Evolutionary conservation across 1,140 invertebrate species (phyloP).

Genomic region (Leptoteleia sp.): DNA sequence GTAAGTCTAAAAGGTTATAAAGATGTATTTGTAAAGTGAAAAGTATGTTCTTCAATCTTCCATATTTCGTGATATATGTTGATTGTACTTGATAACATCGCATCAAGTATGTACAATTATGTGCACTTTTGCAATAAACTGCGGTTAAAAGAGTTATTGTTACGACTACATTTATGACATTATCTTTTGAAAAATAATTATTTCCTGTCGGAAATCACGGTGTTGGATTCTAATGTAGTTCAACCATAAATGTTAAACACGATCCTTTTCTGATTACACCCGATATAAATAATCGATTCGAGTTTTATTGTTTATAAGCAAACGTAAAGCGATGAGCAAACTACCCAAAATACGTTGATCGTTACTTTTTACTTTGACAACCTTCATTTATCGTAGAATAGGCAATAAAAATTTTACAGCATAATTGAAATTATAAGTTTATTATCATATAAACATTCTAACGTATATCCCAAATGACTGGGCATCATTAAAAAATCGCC

Average conservation of each 20-base stretch:
- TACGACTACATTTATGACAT: conserved; percentile 43
- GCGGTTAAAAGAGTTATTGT: conserved; percentile 46
- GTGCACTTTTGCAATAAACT: conserved; percentile 46
- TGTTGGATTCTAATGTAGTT: conserved; percentile 12
- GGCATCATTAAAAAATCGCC: too few relatives aligned
- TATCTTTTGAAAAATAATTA: conserved; percentile 53
- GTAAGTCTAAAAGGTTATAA: conserved; percentile 20
- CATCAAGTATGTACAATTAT: conserved; percentile 53
- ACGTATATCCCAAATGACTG: background rate
- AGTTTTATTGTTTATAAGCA: conserved; percentile 15
- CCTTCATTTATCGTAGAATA: background rate
- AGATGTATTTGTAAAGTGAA: conserved; percentile 21
- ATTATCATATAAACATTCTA: conserved; percentile 1
- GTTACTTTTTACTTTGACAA: background rate
- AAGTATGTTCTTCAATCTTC: conserved; percentile 25
- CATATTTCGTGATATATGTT: conserved; percentile 45
- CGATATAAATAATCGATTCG: conserved; percentile 23
- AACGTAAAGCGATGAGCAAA: too few relatives aligned
- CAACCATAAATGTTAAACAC: conserved; percentile 21
- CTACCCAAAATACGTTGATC: too few relatives aligned
- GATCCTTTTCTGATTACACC: conserved; percentile 1
- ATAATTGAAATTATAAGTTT: conserved; percentile 11
- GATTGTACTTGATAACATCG: conserved; percentile 48
- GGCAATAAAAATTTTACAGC: conserved; percentile 1
- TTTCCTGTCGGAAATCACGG: conserved; percentile 48